Evolutionary conservation across 2,888 invertebrate species (phyloP).

Genomic region (Drosophila pseudotakahashii): DNA sequence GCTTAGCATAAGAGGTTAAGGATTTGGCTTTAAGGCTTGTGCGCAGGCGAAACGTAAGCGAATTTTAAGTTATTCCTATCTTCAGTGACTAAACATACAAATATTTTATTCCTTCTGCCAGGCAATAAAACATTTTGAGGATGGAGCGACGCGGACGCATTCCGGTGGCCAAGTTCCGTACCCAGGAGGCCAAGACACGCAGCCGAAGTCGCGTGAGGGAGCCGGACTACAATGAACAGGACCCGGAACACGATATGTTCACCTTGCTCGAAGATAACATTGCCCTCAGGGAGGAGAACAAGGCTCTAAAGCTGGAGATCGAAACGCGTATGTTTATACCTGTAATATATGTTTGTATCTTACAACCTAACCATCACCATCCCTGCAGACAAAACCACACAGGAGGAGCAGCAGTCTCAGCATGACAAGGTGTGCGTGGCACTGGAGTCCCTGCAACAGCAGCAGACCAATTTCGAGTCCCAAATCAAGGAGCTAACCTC

Average conservation of each 20-base stretch:
- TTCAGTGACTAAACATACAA: neutral
- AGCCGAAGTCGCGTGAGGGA: constrained; percentile 83
- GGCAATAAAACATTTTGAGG: constrained; percentile 9
- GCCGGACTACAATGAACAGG: constrained; percentile 83
- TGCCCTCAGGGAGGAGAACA: constrained; percentile 83
- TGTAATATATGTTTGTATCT: neutral
- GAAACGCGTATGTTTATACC: constrained; percentile 72
- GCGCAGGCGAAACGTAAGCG: constrained; percentile 57
- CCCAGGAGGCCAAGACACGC: constrained; percentile 83
- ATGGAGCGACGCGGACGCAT: constrained; percentile 84
- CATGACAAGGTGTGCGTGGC: constrained; percentile 78
- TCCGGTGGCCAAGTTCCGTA: constrained; percentile 83
- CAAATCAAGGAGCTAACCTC: constrained; percentile 76
- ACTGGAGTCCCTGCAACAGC: constrained; percentile 67
- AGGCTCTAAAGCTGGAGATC: constrained; percentile 81
- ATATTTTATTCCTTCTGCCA: constrained; percentile 1
- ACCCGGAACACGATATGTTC: constrained; percentile 83
- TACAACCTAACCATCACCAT: neutral
- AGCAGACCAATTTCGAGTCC: constrained; percentile 71
- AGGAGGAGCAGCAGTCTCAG: constrained; percentile 77
- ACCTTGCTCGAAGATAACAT: constrained; percentile 84
- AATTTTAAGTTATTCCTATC: neutral
- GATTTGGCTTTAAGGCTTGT: constrained; percentile 51
- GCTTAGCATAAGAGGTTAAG: constrained; percentile 50
- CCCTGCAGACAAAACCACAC: constrained; percentile 76